Base-by-base conservation (phyloP, 2,797 vertebrate genomes). In the Chromis chromis region DNA sequence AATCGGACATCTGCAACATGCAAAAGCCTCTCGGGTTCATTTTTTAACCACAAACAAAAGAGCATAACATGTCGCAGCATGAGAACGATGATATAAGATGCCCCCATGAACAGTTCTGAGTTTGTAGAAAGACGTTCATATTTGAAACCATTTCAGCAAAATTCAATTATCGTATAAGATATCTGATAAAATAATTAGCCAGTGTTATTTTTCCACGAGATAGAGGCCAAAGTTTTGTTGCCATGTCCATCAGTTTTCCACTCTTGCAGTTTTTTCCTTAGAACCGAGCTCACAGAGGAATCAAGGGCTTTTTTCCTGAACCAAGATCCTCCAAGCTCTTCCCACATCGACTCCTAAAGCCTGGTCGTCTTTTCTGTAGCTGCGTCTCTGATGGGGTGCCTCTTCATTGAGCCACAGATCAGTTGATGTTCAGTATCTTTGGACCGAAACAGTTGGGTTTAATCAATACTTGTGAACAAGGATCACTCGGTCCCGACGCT, bases 191-290 rank as follows among this genome's bases (percentile, higher is more conserved):
- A 14, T 10, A 22, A 6, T 19, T 28, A 21, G 39, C 44, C 36
- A 21, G 2, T 17, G 9, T 9, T 48, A 42, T 53, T 14, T n/a
- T 58, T 31, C 33, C 3, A 6, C 36, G 14, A 28, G 4, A 31
- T 42, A n/a, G 0, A 53, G 33, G 50, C 6, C 17, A 31, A 64
- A 19, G 2, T 50, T 33, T 24, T 68, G n/a, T 58, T 63, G 54
- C 10, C 16, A 11, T 36, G 1, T 24, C 22, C 31, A 54, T 62
- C 24, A 16, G 16, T 22, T 58, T 48, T 72, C 2, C n/a, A 44
- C 53, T 73, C 17, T 9, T 76, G 13, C 42, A 46, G 49, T 53
- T 39, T 59, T 42, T 50, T 62, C 49, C 25, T 60, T 39, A 65
- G 39, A 54, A 27, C 19, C 6, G 10, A 10, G 33, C 33, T 36